Base-by-base conservation (phyloP, 2,888 invertebrate genomes). In the Ypsolopha sequella region DNA sequence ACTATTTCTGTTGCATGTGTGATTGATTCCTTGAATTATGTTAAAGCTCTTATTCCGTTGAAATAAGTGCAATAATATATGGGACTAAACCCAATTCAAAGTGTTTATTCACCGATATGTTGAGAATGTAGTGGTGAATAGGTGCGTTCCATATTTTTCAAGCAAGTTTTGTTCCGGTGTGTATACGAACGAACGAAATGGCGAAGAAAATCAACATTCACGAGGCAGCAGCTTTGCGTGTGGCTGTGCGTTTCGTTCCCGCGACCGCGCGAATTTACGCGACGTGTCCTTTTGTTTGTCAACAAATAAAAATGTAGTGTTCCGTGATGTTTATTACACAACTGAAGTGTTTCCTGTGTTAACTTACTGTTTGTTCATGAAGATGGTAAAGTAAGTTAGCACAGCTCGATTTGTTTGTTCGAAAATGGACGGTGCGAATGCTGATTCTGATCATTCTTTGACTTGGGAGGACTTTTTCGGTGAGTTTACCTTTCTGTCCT, bases 391-490 rank as follows among this genome's bases (percentile, higher is more conserved):
- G 14, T 62, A 54, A 66, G 66, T 68, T 74, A 66, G 58, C 62
- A 56, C 56, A 55, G 54, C 58, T 60, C 59, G 54, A 58, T 60
- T 58, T 66, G 73, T 76, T 70, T 59, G 52, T 34, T 63, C 60
- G 70, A 84, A 79, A 68, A 87, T 87, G 87, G 87, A 87, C 70
- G 86, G 81, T 68, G 76, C 81, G 61, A 86, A 80, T 64, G 86
- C 85, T 66, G 91, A 91, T 73, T 91, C 91, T 63, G 91, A 91
- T 76, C 89, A 89, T 66, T 91, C 91, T 71, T 89, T 91, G 87
- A 90, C 90, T 70, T 91, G 91, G 91, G 91, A 91, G 76, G 91
- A 91, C 68, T 91, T 91, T 87, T 91, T 91, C 68, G 91, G 91
- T 91, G 66, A 80, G 90, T 87, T 58, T 36, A 24, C 24, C 24